A percentile compares a stretch with the other conserved stretches of the same genome.
Evolutionary conservation across 2,797 vertebrate species (phyloP).

Genomic region (Atherinosoma microstoma): DNA sequence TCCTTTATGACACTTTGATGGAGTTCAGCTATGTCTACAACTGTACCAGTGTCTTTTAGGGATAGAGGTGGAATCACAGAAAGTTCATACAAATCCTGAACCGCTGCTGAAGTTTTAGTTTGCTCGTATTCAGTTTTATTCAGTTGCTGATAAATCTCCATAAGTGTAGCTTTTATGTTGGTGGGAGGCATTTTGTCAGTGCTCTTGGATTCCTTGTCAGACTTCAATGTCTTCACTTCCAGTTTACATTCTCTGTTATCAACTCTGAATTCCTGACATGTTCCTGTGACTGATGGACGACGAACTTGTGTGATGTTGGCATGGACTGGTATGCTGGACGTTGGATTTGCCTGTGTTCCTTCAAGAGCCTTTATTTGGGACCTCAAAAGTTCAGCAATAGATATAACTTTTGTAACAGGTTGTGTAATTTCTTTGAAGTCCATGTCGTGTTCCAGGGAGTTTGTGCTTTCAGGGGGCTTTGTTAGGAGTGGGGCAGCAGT

Average conservation of each 20-base stretch:
- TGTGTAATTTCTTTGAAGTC: slow-evolving; percentile 49
- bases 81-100: slow-evolving; percentile 39
- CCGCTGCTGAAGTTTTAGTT: slow-evolving; percentile 27
- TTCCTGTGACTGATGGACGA: slow-evolving; percentile 11
- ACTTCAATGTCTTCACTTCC: slow-evolving; percentile 15
- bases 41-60: slow-evolving; percentile 34
- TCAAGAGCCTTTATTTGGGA: slow-evolving; percentile 72
- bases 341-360: slow-evolving; percentile 19
- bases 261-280: slow-evolving; percentile 31
- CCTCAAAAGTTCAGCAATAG: slow-evolving; percentile 72
- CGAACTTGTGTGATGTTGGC: slow-evolving; percentile 18
- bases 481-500: background rate
- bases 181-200: slow-evolving; percentile 19
- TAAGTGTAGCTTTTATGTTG: slow-evolving; percentile 55
- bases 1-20: slow-evolving; percentile 12
- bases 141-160: slow-evolving; percentile 57
- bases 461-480: slow-evolving; percentile 29
- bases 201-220: slow-evolving; percentile 11
- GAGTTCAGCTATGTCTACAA: slow-evolving; percentile 13
- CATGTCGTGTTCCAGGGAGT: slow-evolving; percentile 14
- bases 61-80: slow-evolving; percentile 48
- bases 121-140: slow-evolving; percentile 41
- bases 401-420: slow-evolving; percentile 62
- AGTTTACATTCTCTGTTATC: slow-evolving; percentile 15
- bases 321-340: slow-evolving; percentile 1